Conservation (phyloP, 1,140 invertebrate species). For the Bombus ignitus region DNA sequence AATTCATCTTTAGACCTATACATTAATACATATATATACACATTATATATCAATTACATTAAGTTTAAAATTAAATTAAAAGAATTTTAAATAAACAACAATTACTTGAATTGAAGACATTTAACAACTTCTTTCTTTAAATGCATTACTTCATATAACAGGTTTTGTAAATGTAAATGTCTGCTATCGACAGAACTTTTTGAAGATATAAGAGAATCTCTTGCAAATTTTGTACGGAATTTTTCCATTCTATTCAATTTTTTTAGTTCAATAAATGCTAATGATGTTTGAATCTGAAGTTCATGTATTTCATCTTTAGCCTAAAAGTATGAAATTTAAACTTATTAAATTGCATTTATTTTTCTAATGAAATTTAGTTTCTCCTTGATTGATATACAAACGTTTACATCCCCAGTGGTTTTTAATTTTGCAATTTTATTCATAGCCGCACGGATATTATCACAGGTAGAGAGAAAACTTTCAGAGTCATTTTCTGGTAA, state of each 20-base stretch:
- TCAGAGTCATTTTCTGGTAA: conserved; percentile 87
- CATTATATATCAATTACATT: neutral
- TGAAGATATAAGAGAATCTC: conserved; percentile 90
- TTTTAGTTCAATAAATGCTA: conserved; percentile 91
- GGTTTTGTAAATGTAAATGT: conserved; percentile 95
- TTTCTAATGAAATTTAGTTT: conserved; percentile 4
- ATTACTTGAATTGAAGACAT: conserved; percentile 95
- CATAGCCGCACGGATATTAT: conserved; percentile 86
- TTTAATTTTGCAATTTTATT: conserved; percentile 87
- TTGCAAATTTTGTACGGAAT: conserved; percentile 90
- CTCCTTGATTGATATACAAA: conserved; percentile 64
- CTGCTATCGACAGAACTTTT: conserved; percentile 95
- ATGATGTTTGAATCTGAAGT: conserved; percentile 87
- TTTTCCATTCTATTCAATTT: conserved; percentile 96
- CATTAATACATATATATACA: conserved; percentile 42
- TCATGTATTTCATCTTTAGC: conserved; percentile 85
- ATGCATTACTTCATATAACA: conserved; percentile 97
- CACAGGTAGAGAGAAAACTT: conserved; percentile 87
- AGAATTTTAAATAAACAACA: conserved; percentile 51
- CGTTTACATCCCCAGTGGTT: conserved; percentile 82
- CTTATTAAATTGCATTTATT: conserved; percentile 8
- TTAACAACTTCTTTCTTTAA: conserved; percentile 96
- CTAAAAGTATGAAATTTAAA: conserved; percentile 75
- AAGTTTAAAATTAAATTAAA: neutral
- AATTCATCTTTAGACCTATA: conserved; percentile 96